These are phyloP conservation scores for Drosophila ezoana DNA, from an alignment of 2,888 invertebrate genomes.

Conservation along the genomic window DNA sequence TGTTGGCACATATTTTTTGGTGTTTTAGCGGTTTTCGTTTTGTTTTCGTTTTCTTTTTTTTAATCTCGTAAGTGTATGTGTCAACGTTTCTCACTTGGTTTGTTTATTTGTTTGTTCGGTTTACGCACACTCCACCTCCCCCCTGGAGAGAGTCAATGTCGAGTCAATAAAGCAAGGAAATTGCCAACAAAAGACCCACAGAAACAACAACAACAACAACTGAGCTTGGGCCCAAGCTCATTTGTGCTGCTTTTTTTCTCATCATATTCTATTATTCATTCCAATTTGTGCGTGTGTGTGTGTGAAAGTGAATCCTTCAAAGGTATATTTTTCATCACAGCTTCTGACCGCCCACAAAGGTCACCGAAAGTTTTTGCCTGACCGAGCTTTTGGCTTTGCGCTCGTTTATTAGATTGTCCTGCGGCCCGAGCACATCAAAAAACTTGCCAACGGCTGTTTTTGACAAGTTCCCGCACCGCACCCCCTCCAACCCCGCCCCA, in stretches of 20 bases:
- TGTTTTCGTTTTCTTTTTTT: constrained; percentile 55
- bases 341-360: constrained; percentile 42
- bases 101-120: constrained; percentile 45
- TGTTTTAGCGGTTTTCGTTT: background rate
- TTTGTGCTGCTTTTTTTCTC: constrained; percentile 71
- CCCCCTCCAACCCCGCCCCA: background rate
- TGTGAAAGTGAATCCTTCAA: constrained; percentile 57
- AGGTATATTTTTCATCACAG: constrained; percentile 71
- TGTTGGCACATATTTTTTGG: constrained; percentile 10
- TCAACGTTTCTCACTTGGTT: constrained; percentile 69
- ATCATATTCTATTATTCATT: constrained; percentile 78
- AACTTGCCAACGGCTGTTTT: constrained; percentile 73
- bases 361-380: constrained; percentile 68
- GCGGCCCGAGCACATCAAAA: constrained; percentile 67
- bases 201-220: constrained; percentile 41
- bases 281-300: constrained; percentile 51
- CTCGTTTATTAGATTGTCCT: constrained; percentile 75
- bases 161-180: constrained; percentile 64
- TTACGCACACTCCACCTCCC: constrained; percentile 64
- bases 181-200: constrained; percentile 59
- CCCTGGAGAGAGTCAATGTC: constrained; percentile 64
- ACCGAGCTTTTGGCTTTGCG: constrained; percentile 32
- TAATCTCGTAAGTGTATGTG: constrained; percentile 80
- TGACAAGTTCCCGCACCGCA: constrained; percentile 52
- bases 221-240: constrained; percentile 55